Evolutionary conservation across 2,113 vertebrate species (phyloP).

Genomic region (Periophthalmodon schlosseri): DNA sequence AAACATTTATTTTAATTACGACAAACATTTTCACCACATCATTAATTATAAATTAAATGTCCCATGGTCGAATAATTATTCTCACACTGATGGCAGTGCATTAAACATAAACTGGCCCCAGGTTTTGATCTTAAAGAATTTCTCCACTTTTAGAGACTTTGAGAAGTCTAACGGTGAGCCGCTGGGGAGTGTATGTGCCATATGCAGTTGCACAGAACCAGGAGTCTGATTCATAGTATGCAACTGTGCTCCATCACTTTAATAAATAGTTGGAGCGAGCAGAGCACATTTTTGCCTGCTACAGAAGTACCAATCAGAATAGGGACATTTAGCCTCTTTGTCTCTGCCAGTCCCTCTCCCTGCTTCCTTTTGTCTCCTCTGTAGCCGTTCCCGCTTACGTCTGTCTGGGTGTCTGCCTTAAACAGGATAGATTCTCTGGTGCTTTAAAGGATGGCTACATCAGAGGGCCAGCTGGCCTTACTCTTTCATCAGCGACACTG

Average conservation of each 20-base stretch:
- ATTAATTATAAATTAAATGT: background rate
- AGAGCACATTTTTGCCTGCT: conserved; percentile 64
- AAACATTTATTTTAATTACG: background rate
- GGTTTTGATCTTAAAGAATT: conserved; percentile 9
- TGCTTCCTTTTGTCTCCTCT: conserved; percentile 55
- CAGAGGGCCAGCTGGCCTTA: conserved; percentile 72
- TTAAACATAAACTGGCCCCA: background rate
- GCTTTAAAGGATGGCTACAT: conserved; percentile 76
- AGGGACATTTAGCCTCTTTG: conserved; percentile 60
- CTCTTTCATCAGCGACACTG: conserved; percentile 74
- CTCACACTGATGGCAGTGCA: background rate
- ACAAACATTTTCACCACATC: background rate
- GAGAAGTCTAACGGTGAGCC: conserved; percentile 47
- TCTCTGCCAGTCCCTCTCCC: conserved; percentile 59
- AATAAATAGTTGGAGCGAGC: conserved; percentile 68
- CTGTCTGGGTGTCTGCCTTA: conserved; percentile 65
- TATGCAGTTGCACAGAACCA: conserved; percentile 50
- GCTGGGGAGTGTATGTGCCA: conserved; percentile 44
- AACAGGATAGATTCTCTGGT: conserved; percentile 73
- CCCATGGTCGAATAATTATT: background rate
- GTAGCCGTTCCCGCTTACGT: conserved; percentile 40
- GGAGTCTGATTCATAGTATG: conserved; percentile 70
- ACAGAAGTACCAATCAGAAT: conserved; percentile 67
- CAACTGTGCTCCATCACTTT: conserved; percentile 69
- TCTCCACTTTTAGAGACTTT: conserved; percentile 30